A percentile compares a stretch with the other conserved stretches of the same genome.
Conservation (phyloP, 2,888 invertebrate genomes). For the Ephialtes manifestator region DNA sequence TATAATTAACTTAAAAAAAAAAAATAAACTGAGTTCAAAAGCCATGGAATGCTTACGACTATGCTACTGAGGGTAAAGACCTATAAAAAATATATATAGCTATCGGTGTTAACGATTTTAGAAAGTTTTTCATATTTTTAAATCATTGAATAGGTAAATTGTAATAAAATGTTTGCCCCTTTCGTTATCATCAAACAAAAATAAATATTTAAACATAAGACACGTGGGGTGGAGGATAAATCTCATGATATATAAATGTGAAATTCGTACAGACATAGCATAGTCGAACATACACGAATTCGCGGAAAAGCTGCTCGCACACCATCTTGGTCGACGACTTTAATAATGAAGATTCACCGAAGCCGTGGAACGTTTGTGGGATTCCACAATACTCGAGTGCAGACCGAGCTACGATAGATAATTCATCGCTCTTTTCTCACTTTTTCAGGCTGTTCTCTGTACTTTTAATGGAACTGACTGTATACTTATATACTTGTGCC, state of each 20-base stretch:
- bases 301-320: conserved; percentile 15
- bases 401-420: conserved; percentile 45
- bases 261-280: conserved; percentile 6
- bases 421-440: conserved; percentile 33
- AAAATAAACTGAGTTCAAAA: no score
- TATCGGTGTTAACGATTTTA: background rate
- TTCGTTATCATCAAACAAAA: background rate
- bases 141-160: background rate
- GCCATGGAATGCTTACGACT: no score
- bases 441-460: background rate
- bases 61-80: background rate
- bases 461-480: background rate
- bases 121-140: background rate
- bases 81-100: background rate
- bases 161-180: background rate
- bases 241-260: conserved; percentile 8
- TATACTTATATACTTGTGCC: background rate
- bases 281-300: conserved; percentile 32
- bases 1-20: no score
- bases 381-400: conserved; percentile 30
- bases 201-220: conserved; percentile 3
- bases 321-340: conserved; percentile 29
- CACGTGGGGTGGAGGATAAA: background rate
- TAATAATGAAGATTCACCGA: conserved; percentile 42
- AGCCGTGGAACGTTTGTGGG: conserved; percentile 4